Conservation (phyloP, 2,113 vertebrate genomes). For the Sylvietta virens region DNA sequence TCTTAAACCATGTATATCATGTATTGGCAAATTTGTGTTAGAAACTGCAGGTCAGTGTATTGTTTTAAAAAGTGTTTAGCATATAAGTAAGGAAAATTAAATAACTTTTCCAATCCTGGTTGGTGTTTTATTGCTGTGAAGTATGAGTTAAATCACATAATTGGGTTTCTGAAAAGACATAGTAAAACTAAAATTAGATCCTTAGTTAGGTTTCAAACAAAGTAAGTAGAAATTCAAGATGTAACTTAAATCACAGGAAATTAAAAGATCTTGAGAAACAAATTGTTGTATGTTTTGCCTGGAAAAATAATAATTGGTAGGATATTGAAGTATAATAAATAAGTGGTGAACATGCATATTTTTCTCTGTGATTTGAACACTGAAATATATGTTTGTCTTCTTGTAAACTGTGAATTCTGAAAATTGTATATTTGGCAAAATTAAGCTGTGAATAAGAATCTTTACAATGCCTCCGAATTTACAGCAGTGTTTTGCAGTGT, state of each 20-base stretch:
- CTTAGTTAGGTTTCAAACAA: neutral
- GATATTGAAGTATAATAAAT: neutral
- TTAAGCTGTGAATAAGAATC: neutral
- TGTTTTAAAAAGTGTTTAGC: neutral
- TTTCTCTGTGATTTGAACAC: neutral
- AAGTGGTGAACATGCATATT: neutral
- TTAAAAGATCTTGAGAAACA: neutral
- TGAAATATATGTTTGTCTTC: neutral
- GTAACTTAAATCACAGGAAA: neutral
- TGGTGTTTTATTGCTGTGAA: neutral
- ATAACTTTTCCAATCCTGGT: neutral
- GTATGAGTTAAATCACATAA: neutral
- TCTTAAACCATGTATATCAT: neutral
- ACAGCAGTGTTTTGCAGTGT: neutral
- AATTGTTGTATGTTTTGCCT: neutral
- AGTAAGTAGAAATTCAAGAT: neutral
- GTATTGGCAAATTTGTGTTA: neutral
- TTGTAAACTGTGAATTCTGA: neutral
- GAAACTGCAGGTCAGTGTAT: neutral
- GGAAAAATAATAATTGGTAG: neutral
- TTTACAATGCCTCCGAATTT: neutral
- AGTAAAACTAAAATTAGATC: neutral
- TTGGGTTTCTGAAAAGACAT: neutral
- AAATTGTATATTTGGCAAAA: neutral
- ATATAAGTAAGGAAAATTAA: neutral